Evolutionary conservation across 2,113 vertebrate genomes (phyloP), one percentile per base, ranked within the genome.

Genomic region (Cyanoramphus novaezelandiae): DNA sequence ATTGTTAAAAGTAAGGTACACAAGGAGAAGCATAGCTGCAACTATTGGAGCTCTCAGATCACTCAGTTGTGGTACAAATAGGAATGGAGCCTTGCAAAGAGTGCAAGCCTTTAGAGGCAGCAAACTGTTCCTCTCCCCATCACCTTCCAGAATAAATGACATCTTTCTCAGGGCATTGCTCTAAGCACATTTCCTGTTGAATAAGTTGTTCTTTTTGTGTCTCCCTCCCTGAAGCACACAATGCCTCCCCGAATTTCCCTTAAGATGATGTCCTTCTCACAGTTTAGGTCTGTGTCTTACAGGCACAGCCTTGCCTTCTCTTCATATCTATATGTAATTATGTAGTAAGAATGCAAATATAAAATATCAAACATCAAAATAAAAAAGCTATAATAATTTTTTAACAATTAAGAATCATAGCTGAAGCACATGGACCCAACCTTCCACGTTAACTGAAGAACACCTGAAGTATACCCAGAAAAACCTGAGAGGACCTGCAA

Each of bases 181-280:
- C n/a, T 63, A 67, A 83, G 90, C 80, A 60, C 33, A 52, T 60
- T 95, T 92, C 52, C 65, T 74, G 28, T 60, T 78, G 82, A 86
- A 83, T 28, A 39, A 90, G 27, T n/a, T 86, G 69, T 31, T 82
- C 72, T 70, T 90, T 74, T 78, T n/a, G 29, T 57, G 28, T 63
- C 31, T 80, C 39, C 37, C 33, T 77, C 35, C 69, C 50, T 7
- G 10, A 75, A 43, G 88, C 60, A 92, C 33, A 86, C 10, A 71
- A 37, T 60, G 60, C 13, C 8, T 17, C 75, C 28, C 55, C 69
- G 24, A 62, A 33, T 76, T 81, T 74, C 60, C 72, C 71, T 33
- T 24, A 50, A 80, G 43, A 29, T 69, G 43, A 50, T 0, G 4
- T 16, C 13, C 33, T 64, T 82, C 46, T 70, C 0, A 0, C 21